phyloP scores from a whole-genome alignment of 2,113 vertebrate genomes.

The Chamaetylas fuelleborni region DNA sequence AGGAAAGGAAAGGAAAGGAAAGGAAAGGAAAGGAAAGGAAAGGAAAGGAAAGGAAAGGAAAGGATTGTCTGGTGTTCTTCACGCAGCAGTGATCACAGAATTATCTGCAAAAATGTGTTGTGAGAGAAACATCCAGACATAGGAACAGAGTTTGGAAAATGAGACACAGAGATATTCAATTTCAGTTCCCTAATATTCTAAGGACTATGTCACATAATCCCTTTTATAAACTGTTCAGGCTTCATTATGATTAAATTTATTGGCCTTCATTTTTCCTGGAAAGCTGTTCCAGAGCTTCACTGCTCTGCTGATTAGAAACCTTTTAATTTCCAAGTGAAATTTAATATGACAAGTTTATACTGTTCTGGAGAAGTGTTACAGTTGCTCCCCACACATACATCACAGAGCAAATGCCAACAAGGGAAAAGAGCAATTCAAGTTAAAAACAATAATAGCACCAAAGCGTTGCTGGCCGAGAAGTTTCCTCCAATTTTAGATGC shows the following conservation, averaged over 20 bases:
- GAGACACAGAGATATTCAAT: background rate
- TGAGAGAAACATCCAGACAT: background rate
- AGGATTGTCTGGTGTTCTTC: background rate
- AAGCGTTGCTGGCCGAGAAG: background rate
- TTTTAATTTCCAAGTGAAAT: conserved; percentile 55
- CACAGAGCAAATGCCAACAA: conserved; percentile 24
- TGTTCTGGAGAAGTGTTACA: conserved; percentile 20
- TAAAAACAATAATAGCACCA: conserved; percentile 30
- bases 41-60: no score
- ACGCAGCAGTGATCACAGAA: background rate
- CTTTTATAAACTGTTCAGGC: conserved; percentile 57
- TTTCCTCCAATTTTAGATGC: conserved; percentile 42
- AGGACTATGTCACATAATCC: conserved; percentile 18
- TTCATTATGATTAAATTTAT: conserved; percentile 48
- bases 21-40: background rate
- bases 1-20: background rate
- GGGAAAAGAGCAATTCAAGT: conserved; percentile 48
- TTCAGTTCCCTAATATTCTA: background rate
- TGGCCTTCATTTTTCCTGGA: conserved; percentile 28
- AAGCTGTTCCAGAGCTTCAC: background rate
- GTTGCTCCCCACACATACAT: conserved; percentile 11
- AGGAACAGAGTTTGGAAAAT: background rate
- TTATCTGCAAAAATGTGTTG: background rate
- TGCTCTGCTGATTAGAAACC: conserved; percentile 42
- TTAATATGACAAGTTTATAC: conserved; percentile 60